Conservation (phyloP, 2,888 invertebrate species). For the Luffia ferchaultella region DNA sequence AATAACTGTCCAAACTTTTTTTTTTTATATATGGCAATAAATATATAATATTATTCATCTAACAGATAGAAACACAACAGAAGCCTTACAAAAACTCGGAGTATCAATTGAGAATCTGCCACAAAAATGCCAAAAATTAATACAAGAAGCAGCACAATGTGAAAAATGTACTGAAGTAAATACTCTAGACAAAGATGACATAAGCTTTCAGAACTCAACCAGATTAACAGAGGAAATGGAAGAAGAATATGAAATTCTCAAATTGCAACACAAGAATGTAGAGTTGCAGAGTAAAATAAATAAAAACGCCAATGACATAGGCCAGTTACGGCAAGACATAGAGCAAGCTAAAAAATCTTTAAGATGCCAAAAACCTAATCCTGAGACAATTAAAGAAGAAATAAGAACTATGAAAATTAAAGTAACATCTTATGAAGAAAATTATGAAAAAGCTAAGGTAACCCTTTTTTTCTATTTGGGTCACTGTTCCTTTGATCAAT, state of each 20-base stretch:
- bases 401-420: conserved; percentile 45
- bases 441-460: conserved; percentile 43
- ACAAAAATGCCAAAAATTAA: conserved; percentile 34
- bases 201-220: conserved; percentile 9
- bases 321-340: conserved; percentile 29
- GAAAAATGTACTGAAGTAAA: conserved; percentile 22
- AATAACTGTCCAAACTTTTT: too few relatives aligned
- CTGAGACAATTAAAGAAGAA: conserved; percentile 39
- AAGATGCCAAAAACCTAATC: conserved; percentile 29
- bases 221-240: conserved; percentile 29
- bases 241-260: conserved; percentile 42
- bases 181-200: conserved; percentile 13
- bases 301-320: conserved; percentile 31
- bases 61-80: conserved; percentile 31
- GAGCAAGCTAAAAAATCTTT: conserved; percentile 31
- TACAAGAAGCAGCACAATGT: conserved; percentile 25
- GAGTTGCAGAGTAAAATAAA: conserved; percentile 40
- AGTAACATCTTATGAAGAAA: conserved; percentile 44
- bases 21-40: too few relatives aligned
- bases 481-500: too few relatives aligned
- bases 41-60: too few relatives aligned
- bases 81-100: conserved; percentile 35
- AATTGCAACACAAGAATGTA: conserved; percentile 38
- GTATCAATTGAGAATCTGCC: conserved; percentile 37
- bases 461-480: too few relatives aligned